Base-by-base conservation (phyloP, 2,797 vertebrate genomes). In the Kryptolebias ocellatus region DNA sequence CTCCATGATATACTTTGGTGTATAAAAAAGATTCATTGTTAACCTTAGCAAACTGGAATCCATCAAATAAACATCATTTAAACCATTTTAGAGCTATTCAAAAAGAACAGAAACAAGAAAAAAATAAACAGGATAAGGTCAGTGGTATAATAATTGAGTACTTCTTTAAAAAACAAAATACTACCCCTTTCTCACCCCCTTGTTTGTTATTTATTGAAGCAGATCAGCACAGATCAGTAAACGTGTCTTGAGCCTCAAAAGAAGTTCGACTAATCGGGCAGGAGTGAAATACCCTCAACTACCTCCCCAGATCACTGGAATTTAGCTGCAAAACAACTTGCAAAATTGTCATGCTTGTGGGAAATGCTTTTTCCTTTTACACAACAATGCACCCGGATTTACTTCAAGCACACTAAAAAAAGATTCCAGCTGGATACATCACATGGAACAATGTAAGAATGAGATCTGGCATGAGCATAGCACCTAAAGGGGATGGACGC, bases 201-300 rank as follows among this genome's bases (percentile, higher is more conserved):
- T 0, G 24, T 47, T 60, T 3, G 16, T 37, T 55, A 56, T 68
- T 62, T 74, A 51, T 47, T 57, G 2, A 4, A 34, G 62, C 67
- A 5, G 59, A 67, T 44, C 50, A 14, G 47, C 60, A 64, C 75
- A 83, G 74, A 83, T 80, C 74, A 79, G 28, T 58, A 82, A 80
- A 59, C 34, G 20, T 0, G 10, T 54, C 45, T 4, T 17, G 39
- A 61, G 55, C 71, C 79, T 67, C 0, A 6, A 47, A 72, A 77
- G 60, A 55, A 71, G 24, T 34, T 46, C 9, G 10, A 37, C 67
- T 61, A 64, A 77, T n/a, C 54, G 49, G 66, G 46, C 53, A 10
- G 5, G 52, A 72, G 65, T 11, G 0, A 56, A 44, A 76, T 60
- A 65, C 66, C 67, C 20, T 2, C 57, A 4, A 0, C 20, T 16